Evolutionary conservation across 2,888 invertebrate species (phyloP), one percentile per base, ranked within the genome.

Genomic region (Cephus spinipes): DNA sequence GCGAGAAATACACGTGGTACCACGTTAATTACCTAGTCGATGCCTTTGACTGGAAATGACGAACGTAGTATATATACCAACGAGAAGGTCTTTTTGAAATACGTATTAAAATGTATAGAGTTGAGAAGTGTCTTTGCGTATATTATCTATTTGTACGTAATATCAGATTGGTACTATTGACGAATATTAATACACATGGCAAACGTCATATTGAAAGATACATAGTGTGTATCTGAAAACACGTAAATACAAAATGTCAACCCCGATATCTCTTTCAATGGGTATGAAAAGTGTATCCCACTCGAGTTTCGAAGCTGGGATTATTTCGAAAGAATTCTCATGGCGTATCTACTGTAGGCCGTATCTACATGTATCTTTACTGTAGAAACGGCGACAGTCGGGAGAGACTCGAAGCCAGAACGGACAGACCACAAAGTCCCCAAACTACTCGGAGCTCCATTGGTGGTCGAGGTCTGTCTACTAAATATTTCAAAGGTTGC

Each of bases 351-450:
- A 23, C 23, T 23, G 55, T 23, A 23, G 23, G 55, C 23, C 1
- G 55, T 55, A 55, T 55, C 55, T 55, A 23, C 9, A 55, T 23
- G 55, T 55, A 23, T 55, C 55, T 23, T 55, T 55, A 23, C 55
- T 55, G 15, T 23, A 55, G 55, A 23, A 55, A 55, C 55, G 23
- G 55, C 55, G 55, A 23, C 55, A 55, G 55, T 55, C 23, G 23
- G 31, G 12, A 32, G 33, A 33, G 12, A 12, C 31, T 71, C 71
- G 71, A 71, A 71, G 80, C 80, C 35, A 76, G 73, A 75, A 79
- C 78, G 55, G 73, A 74, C 73, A 77, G 74, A 81, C 78, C 79
- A 73, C 80, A 79, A 55, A 76, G 80, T 77, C 78, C 73, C 78
- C 80, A 74, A 79, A 77, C 80, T 77, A 78, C 77, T 79, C 76